These are phyloP conservation scores for Neoarius graeffei DNA, from an alignment of 2,113 vertebrate species.

Conservation along the genomic window DNA sequence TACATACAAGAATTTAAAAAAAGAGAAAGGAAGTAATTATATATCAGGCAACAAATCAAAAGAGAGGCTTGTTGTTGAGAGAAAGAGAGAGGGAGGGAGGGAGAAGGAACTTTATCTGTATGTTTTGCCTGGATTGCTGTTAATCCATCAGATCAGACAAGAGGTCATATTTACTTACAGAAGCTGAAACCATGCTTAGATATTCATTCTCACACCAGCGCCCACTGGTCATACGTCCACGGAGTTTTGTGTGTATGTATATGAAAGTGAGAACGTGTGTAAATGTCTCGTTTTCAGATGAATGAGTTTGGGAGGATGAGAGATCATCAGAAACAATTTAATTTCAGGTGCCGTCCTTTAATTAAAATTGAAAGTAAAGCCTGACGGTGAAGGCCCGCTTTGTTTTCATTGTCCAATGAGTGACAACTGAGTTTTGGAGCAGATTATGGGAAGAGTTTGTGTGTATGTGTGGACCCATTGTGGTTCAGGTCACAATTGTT, in stretches of 20 bases:
- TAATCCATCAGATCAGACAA: slow-evolving; percentile 71
- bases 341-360: slow-evolving; percentile 72
- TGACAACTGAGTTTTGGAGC: neutral
- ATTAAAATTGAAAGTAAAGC: slow-evolving; percentile 74
- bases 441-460: neutral
- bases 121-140: slow-evolving; percentile 69
- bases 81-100: slow-evolving; percentile 57
- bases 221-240: slow-evolving; percentile 53
- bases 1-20: neutral
- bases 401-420: slow-evolving; percentile 38
- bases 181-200: slow-evolving; percentile 71
- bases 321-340: slow-evolving; percentile 64
- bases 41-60: neutral
- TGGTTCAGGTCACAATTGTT: slow-evolving; percentile 37
- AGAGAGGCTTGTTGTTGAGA: slow-evolving; percentile 4
- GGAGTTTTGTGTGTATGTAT: slow-evolving; percentile 10
- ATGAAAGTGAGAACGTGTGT: slow-evolving; percentile 46
- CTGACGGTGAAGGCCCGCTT: slow-evolving; percentile 37
- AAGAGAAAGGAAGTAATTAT: slow-evolving; percentile 34
- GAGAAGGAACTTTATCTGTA: slow-evolving; percentile 67
- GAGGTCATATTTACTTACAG: slow-evolving; percentile 73
- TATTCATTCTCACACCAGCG: slow-evolving; percentile 70
- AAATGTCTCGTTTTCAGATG: slow-evolving; percentile 29
- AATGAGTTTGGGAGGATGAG: slow-evolving; percentile 18
- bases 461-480: slow-evolving; percentile 24